Evolutionary conservation across 2,888 invertebrate genomes (phyloP).

Genomic region (Laspeyria flexula): DNA sequence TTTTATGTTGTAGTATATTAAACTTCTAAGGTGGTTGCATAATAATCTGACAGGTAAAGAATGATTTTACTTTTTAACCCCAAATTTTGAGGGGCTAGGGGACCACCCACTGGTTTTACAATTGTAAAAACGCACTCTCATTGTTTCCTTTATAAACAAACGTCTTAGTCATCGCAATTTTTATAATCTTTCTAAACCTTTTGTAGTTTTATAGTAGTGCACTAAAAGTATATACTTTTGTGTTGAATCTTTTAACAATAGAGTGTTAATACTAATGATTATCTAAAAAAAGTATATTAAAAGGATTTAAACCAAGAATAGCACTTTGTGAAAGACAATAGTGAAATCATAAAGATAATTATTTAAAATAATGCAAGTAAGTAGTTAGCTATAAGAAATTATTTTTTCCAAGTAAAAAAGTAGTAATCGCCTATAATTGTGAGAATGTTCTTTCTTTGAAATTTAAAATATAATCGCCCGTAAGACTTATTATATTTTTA

Average conservation of each 20-base stretch:
- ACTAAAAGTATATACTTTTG: constrained; percentile 22
- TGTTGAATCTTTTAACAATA: constrained; percentile 33
- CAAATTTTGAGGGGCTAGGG: constrained; percentile 26
- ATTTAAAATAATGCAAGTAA: constrained; percentile 3
- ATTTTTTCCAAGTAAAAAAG: background rate
- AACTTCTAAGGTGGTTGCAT: constrained; percentile 19
- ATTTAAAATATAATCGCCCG: too few relatives aligned
- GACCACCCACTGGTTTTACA: constrained; percentile 60
- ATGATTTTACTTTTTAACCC: constrained; percentile 46
- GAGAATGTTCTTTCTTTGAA: background rate
- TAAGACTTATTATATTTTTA: too few relatives aligned
- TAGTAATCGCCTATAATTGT: background rate
- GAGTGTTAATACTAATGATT: constrained; percentile 25
- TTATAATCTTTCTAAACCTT: constrained; percentile 50
- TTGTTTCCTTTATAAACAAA: constrained; percentile 63
- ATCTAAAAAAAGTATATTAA: constrained; percentile 10
- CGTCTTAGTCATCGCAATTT: constrained; percentile 61
- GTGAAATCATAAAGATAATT: constrained; percentile 4
- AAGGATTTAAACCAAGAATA: background rate
- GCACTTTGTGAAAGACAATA: background rate
- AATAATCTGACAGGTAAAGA: constrained; percentile 35
- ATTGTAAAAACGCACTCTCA: constrained; percentile 57
- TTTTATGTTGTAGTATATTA: constrained; percentile 20
- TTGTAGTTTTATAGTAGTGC: constrained; percentile 33
- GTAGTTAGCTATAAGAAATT: constrained; percentile 6